Evolutionary conservation across 2,113 vertebrate species (phyloP).

Genomic region (Crotalus tigris): DNA sequence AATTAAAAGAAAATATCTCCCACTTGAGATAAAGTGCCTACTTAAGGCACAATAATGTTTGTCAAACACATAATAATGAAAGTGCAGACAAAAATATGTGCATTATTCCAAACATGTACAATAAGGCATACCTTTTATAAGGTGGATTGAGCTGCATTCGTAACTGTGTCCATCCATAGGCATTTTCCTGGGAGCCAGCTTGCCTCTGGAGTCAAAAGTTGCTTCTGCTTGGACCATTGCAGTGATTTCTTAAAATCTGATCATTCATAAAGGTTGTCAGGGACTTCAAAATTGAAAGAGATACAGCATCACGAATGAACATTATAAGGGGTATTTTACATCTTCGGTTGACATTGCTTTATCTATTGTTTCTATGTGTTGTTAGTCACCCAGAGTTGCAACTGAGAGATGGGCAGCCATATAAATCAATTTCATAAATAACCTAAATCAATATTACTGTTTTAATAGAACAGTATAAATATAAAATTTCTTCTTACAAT

Average conservation of each 20-base stretch:
- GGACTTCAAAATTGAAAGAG: neutral
- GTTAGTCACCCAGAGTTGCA: neutral
- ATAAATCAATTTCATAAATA: neutral
- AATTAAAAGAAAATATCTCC: neutral
- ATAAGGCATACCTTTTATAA: neutral
- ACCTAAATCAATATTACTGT: neutral
- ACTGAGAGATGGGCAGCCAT: neutral
- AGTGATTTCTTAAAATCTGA: neutral
- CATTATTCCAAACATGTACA: neutral
- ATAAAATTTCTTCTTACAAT: neutral
- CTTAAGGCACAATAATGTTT: neutral
- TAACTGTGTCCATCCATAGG: neutral
- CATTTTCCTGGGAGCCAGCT: neutral
- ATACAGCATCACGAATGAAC: neutral
- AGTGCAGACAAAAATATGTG: neutral
- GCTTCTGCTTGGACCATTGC: neutral
- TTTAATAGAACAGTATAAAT: neutral
- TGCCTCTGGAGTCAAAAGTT: neutral
- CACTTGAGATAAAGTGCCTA: neutral
- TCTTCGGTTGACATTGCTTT: neutral
- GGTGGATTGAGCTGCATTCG: neutral
- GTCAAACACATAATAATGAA: neutral
- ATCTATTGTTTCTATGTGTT: neutral
- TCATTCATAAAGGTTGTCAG: neutral
- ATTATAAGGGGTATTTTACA: neutral